phyloP scores from a whole-genome alignment of 2,113 vertebrate species.

The Galemys pyrenaicus region DNA sequence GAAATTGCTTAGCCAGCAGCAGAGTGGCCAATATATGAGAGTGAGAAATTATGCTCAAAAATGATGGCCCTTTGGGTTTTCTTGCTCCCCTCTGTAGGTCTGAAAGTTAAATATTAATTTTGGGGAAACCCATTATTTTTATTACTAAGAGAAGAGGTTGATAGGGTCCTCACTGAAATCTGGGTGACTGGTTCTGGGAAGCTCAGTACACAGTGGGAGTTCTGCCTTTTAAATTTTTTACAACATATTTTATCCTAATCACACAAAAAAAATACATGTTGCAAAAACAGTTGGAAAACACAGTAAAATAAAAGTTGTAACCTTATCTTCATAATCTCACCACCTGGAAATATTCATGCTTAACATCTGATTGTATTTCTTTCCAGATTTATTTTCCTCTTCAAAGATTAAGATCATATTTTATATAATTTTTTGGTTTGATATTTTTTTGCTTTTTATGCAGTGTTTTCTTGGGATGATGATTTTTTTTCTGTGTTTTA shows the following conservation, averaged over 20 bases:
- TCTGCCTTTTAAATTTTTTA: background rate
- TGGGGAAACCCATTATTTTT: background rate
- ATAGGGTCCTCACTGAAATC: background rate
- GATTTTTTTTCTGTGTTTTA: background rate
- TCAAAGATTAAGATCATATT: background rate
- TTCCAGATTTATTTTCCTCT: background rate
- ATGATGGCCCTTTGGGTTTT: background rate
- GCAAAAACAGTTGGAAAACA: background rate
- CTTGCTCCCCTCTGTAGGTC: background rate
- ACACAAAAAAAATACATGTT: background rate
- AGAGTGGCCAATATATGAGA: background rate
- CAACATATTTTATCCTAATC: background rate
- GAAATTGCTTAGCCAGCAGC: background rate
- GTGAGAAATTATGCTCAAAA: constrained; percentile 3
- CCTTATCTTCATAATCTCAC: background rate
- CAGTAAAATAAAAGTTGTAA: background rate
- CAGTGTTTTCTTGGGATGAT: background rate
- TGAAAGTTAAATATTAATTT: constrained; percentile 59
- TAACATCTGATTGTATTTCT: background rate
- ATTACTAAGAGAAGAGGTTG: background rate
- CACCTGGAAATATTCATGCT: background rate
- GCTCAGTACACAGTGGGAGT: background rate
- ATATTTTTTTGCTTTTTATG: background rate
- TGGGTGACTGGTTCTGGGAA: background rate
- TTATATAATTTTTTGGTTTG: background rate